A percentile compares a stretch with the other conserved stretches of the same genome.
phyloP scores from a whole-genome alignment of 1,140 invertebrate species.

The Caerostris extrusa region DNA sequence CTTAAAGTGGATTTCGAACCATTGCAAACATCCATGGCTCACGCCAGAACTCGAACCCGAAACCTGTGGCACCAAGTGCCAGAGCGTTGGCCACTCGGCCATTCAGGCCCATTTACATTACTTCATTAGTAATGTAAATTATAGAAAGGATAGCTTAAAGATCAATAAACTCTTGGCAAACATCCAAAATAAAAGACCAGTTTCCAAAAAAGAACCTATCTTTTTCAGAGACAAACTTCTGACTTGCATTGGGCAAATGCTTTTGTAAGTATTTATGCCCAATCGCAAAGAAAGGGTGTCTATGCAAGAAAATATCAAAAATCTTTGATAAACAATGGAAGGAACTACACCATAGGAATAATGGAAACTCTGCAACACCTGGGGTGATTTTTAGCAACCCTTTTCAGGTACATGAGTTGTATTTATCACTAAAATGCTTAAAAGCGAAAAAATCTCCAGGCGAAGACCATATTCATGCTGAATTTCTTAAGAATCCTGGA shows the following conservation, averaged over 20 bases:
- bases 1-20: too few species aligned
- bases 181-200: too few species aligned
- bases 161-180: conserved; percentile 2
- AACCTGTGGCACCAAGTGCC: too few species aligned
- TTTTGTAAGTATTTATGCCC: neutral
- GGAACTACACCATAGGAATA: neutral
- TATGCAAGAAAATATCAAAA: neutral
- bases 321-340: neutral
- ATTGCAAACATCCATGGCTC: too few species aligned
- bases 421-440: neutral
- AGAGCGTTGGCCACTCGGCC: too few species aligned
- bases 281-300: conserved; percentile 6
- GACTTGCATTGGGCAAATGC: neutral
- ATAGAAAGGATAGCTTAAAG: conserved; percentile 12
- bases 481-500: neutral
- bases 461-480: neutral
- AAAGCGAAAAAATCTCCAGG: neutral
- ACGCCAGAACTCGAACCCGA: too few species aligned
- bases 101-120: too few species aligned
- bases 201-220: too few species aligned
- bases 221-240: neutral
- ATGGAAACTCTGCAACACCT: neutral
- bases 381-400: neutral
- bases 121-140: conserved; percentile 40
- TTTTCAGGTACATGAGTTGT: neutral